Conservation (phyloP, 1,140 invertebrate species). For the Megalonaias nervosa region DNA sequence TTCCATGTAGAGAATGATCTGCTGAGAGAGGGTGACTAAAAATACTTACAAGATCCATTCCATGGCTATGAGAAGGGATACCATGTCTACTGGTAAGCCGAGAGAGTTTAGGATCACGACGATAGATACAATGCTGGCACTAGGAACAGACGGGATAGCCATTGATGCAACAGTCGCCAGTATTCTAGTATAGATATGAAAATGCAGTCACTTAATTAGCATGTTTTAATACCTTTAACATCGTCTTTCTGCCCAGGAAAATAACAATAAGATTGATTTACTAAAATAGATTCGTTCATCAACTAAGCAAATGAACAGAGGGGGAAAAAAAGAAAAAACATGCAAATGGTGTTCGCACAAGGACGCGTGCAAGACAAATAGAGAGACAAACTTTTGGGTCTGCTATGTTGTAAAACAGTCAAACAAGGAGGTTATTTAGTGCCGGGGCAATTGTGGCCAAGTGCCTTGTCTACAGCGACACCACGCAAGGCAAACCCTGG, state of each 20-base stretch:
- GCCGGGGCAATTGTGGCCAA: too few relatives aligned
- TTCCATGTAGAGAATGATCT: too few relatives aligned
- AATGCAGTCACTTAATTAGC: neutral
- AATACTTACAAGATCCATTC: constrained; percentile 65
- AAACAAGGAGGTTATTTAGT: too few relatives aligned
- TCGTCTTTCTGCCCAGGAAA: too few relatives aligned
- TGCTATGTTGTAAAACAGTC: too few relatives aligned
- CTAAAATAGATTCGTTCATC: neutral
- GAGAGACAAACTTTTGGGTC: too few relatives aligned
- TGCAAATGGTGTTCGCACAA: neutral
- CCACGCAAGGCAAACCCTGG: too few relatives aligned
- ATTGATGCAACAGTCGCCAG: constrained; percentile 51
- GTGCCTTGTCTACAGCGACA: too few relatives aligned
- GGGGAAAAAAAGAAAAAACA: neutral
- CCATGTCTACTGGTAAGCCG: constrained; percentile 48
- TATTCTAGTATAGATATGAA: constrained; percentile 42
- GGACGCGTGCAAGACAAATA: neutral
- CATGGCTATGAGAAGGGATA: constrained; percentile 62
- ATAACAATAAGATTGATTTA: neutral
- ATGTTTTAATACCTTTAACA: neutral
- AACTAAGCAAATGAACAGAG: neutral
- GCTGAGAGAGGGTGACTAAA: too few relatives aligned
- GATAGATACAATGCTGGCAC: constrained; percentile 63
- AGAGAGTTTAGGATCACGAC: constrained; percentile 61
- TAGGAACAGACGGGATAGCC: constrained; percentile 62